Percentiles rank a stretch among this genome's conserved stretches.
Evolutionary conservation across 2,113 vertebrate species (phyloP).

Genomic region (Grus americana): DNA sequence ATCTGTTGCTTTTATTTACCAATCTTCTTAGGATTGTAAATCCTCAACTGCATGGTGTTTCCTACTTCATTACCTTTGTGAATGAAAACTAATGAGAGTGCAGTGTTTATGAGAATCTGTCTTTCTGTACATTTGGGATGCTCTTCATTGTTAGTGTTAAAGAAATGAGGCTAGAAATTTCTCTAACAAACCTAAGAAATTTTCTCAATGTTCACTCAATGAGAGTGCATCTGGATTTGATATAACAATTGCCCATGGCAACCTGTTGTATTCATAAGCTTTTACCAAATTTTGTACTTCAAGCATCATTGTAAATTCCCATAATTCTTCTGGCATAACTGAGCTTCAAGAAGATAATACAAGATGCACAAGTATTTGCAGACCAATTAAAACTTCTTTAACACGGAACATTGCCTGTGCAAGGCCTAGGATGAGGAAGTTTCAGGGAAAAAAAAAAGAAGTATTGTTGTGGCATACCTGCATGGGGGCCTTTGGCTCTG

Average conservation of each 20-base stretch:
- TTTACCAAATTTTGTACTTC: background rate
- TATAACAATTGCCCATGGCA: background rate
- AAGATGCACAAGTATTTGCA: background rate
- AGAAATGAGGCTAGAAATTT: background rate
- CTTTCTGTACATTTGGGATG: background rate
- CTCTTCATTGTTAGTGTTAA: background rate
- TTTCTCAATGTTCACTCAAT: background rate
- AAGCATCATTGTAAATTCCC: background rate
- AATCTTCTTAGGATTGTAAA: conserved; percentile 53
- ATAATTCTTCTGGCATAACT: background rate
- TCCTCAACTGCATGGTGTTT: conserved; percentile 29
- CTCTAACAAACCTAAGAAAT: background rate
- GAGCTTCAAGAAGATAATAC: background rate
- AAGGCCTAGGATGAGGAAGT: background rate
- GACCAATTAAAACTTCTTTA: background rate
- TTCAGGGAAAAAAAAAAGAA: background rate
- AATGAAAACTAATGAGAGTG: conserved; percentile 31
- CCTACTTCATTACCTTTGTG: conserved; percentile 45
- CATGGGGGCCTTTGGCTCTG: background rate
- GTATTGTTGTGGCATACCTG: background rate
- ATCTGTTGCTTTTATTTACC: conserved; percentile 69
- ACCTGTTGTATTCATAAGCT: background rate
- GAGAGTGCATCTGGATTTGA: background rate
- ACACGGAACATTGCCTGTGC: background rate
- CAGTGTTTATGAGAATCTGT: background rate